Evolutionary conservation across 2,888 invertebrate genomes (phyloP), one percentile per base, ranked within the genome.

Genomic region (Drosophila pseudotakahashii): DNA sequence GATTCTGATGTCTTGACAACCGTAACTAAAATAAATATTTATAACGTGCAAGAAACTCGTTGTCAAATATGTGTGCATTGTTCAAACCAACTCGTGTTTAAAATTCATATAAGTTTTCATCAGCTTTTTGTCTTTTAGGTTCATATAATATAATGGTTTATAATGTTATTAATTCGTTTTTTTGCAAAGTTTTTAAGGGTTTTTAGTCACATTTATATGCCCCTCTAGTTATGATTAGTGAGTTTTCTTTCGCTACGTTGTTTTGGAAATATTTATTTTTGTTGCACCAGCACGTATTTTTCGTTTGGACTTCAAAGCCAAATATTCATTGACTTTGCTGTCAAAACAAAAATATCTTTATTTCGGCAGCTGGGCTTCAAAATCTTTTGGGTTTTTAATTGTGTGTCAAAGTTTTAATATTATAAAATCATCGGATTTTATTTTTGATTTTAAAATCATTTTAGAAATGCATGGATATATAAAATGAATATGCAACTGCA

Each of bases 341-440:
- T 64, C 50, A 41, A 64, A 63, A 60, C 23, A 50, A 68, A 50
- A 66, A 63, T 36, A 10, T 19, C 53, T 62, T 62, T 50, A 41
- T 30, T 23, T 7, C 10, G 11, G 23, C 14, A 19, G 47, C 45
- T 82, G 79, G 79, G 63, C 58, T 41, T 48, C 45, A 19, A 30
- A 42, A 34, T 48, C 30, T 44, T 32, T 57, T 19, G 11, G 44
- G 51, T 62, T 69, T 73, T 66, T 78, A 57, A 55, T 67, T 73
- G 77, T 81, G 90, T 90, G 90, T 90, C 90, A 90, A 91, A 88
- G 90, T 91, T 90, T 90, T 91, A 90, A 90, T 90, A 90, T 91
- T 90, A 90, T 90, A 90, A 90, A 87, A 90, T 90, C 90, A 90
- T 90, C 90, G 81, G 82, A 89, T 79, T 85, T 88, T 78, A 81